Conservation (phyloP, 2,797 vertebrate genomes). For the Alcedo quadribrachys region DNA sequence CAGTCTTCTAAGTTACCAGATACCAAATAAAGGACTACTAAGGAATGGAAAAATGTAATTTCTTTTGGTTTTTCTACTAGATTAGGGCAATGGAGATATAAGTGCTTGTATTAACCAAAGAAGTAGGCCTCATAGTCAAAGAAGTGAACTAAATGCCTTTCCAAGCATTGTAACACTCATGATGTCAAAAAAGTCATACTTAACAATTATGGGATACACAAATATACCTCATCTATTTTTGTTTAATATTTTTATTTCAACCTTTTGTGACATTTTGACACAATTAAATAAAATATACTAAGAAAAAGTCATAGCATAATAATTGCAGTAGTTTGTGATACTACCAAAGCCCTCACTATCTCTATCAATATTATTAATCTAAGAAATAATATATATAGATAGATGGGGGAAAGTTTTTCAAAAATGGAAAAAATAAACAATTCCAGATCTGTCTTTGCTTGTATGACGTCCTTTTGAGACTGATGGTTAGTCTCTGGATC, state of each 20-base stretch:
- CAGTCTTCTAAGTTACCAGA: not conserved
- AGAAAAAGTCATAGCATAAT: not conserved
- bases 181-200: not conserved
- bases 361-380: not conserved
- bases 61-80: not conserved
- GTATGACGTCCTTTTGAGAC: not conserved
- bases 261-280: not conserved
- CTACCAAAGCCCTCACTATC: rapidly evolving
- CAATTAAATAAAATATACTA: not conserved
- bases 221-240: not conserved
- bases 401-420: not conserved
- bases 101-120: not conserved
- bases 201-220: not conserved
- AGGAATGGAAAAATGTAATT: not conserved
- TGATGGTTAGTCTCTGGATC: not conserved
- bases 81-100: not conserved
- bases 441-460: not conserved
- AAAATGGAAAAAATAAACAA: not conserved
- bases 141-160: not conserved
- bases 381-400: not conserved
- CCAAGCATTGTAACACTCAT: not conserved
- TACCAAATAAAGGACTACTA: not conserved
- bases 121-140: not conserved
- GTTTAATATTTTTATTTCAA: not conserved
- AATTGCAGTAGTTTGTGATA: not conserved